phyloP scores from a whole-genome alignment of 1,140 invertebrate species.

The Ptiloglossa arizonensis region DNA sequence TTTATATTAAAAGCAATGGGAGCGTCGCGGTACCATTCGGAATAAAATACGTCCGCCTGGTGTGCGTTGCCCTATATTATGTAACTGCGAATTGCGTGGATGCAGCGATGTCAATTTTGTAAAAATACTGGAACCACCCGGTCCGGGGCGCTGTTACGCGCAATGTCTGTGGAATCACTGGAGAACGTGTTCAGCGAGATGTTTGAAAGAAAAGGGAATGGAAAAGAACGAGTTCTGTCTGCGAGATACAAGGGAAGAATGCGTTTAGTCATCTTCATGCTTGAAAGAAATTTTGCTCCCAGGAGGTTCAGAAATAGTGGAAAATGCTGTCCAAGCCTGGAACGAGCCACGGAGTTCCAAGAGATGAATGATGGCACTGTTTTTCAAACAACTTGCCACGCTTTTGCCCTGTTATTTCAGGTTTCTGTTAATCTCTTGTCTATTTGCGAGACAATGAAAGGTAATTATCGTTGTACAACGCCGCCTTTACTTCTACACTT shows the following conservation, averaged over 20 bases:
- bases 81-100: not conserved
- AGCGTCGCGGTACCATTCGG: too few species aligned
- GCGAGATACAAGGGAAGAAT: constrained; percentile 29
- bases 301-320: not conserved
- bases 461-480: not conserved
- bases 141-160: not conserved
- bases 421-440: not conserved
- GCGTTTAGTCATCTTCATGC: constrained; percentile 31
- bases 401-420: not conserved
- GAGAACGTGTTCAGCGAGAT: not conserved
- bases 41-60: not conserved
- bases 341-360: not conserved
- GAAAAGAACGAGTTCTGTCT: constrained; percentile 28
- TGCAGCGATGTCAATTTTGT: constrained; percentile 2
- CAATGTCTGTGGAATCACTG: constrained; percentile 9
- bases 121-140: constrained; percentile 13
- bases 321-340: not conserved
- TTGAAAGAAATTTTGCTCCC: constrained; percentile 10
- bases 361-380: not conserved
- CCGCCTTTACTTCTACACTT: too few species aligned
- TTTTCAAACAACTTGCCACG: constrained; percentile 17
- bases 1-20: too few species aligned
- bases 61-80: too few species aligned
- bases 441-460: too few species aligned
- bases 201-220: not conserved